Evolutionary conservation across 2,113 vertebrate genomes (phyloP).

Genomic region (Hippocampus mohnikei): DNA sequence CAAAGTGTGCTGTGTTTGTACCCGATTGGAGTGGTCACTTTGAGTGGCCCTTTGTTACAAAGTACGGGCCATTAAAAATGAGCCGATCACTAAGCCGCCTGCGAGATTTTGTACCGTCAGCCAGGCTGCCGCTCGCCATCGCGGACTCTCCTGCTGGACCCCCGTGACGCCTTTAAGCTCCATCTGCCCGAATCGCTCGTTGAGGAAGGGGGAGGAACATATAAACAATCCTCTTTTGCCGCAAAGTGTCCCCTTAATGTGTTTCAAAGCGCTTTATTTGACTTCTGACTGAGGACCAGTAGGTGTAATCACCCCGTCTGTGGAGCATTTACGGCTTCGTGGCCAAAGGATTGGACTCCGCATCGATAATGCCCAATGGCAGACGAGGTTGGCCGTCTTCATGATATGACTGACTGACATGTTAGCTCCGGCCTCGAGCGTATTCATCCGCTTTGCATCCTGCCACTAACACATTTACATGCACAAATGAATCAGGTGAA

Average conservation of each 20-base stretch:
- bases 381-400: constrained; percentile 1
- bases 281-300: constrained; percentile 30
- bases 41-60: too few relatives aligned
- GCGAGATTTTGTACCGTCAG: constrained; percentile 50
- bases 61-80: neutral
- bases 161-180: constrained; percentile 59
- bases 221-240: constrained; percentile 53
- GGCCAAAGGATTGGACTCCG: constrained; percentile 19
- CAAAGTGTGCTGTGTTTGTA: too few relatives aligned
- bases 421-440: neutral
- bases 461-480: neutral
- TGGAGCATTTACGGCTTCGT: constrained; percentile 34
- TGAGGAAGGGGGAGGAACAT: constrained; percentile 41
- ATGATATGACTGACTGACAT: neutral
- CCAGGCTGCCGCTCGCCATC: constrained; percentile 35
- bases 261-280: constrained; percentile 57
- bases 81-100: constrained; percentile 2
- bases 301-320: constrained; percentile 44
- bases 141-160: constrained; percentile 42
- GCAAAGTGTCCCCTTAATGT: constrained; percentile 34
- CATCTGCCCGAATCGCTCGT: constrained; percentile 59
- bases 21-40: too few relatives aligned
- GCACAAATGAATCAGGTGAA: neutral
- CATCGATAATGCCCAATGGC: constrained; percentile 17
- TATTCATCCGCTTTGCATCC: neutral